Percentiles rank a stretch among this genome's conserved stretches.
These are phyloP conservation scores for Eristalis arbustorum DNA, from an alignment of 2,888 invertebrate species.

Conservation along the genomic window DNA sequence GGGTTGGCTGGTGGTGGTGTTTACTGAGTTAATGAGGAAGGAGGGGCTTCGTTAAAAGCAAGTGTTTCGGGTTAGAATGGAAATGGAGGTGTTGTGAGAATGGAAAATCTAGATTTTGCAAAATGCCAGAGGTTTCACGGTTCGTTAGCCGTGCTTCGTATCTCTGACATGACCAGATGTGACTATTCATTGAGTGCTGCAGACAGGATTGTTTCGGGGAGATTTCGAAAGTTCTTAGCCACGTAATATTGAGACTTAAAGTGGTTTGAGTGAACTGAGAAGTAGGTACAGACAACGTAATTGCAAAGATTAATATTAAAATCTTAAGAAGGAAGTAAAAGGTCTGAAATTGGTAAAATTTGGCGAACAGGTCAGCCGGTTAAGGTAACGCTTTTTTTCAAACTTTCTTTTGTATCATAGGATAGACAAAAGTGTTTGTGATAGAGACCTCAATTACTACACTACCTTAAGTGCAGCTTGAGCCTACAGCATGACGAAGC, in stretches of 20 bases:
- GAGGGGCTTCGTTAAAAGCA: not conserved
- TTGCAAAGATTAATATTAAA: too few species aligned
- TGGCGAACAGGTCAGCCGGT: too few species aligned
- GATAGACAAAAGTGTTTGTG: too few species aligned
- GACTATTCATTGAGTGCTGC: not conserved
- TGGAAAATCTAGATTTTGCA: not conserved
- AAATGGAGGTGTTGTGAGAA: not conserved
- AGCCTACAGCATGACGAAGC: too few species aligned
- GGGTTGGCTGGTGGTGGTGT: not conserved
- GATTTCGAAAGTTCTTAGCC: not conserved
- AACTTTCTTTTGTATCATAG: too few species aligned
- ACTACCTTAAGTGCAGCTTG: too few species aligned
- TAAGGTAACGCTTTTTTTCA: too few species aligned
- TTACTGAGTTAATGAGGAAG: not conserved
- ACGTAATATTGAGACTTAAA: not conserved
- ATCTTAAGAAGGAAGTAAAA: too few species aligned
- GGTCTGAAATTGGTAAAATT: too few species aligned
- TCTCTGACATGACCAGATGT: not conserved
- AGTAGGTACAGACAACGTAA: too few species aligned
- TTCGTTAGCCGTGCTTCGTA: not conserved
- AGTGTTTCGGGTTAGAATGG: not conserved
- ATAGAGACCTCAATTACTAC: too few species aligned
- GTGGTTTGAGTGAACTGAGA: not conserved
- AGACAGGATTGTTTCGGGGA: not conserved
- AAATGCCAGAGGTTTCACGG: not conserved